Percentiles rank a stretch among this genome's conserved stretches.
Conservation (phyloP, 2,888 invertebrate genomes). For the Leptinotarsa haldemani region DNA sequence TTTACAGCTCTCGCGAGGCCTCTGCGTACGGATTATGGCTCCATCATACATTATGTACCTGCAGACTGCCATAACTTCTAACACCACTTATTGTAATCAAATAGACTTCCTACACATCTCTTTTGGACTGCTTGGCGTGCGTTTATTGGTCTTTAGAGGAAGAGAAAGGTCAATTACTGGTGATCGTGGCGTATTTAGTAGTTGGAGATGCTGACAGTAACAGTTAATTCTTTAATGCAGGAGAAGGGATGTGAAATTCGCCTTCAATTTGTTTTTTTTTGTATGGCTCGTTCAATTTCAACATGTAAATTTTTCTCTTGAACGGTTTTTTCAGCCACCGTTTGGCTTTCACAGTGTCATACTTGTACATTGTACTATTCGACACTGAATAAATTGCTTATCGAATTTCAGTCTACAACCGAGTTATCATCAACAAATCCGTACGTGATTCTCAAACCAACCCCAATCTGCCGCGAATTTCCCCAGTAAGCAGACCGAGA, state of each 20-base stretch:
- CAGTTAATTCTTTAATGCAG: too few species aligned
- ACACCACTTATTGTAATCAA: constrained; percentile 56
- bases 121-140: background rate
- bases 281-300: too few species aligned
- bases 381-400: too few species aligned
- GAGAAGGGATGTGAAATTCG: too few species aligned
- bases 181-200: too few species aligned
- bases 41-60: constrained; percentile 55
- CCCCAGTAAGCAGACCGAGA: background rate
- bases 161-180: background rate
- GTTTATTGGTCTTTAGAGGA: background rate
- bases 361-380: too few species aligned
- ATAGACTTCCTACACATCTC: constrained; percentile 39
- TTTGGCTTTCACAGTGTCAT: too few species aligned
- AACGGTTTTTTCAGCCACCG: too few species aligned
- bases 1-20: constrained; percentile 51
- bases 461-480: background rate
- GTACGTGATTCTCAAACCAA: background rate
- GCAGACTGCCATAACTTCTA: constrained; percentile 53
- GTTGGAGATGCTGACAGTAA: too few species aligned
- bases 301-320: too few species aligned
- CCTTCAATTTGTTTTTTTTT: too few species aligned
- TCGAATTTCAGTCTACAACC: too few species aligned
- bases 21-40: constrained; percentile 54
- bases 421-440: background rate